Conservation (phyloP, 2,888 invertebrate species). For the Sinodicranocentrus sp. region DNA sequence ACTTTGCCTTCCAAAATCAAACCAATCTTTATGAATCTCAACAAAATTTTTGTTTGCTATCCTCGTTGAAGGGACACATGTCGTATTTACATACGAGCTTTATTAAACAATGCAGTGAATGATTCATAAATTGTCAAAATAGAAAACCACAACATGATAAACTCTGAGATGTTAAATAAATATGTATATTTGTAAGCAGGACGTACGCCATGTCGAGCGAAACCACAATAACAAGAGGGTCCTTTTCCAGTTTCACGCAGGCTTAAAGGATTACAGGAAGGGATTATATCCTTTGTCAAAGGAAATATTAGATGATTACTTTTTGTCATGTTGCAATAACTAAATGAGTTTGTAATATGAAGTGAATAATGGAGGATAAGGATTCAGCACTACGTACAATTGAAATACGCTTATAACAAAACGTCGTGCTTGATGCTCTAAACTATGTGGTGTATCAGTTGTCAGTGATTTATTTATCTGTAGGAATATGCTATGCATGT, state of each 20-base stretch:
- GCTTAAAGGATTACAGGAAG: slow-evolving; percentile 62
- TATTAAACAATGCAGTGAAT: neutral
- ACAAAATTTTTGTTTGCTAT: no score
- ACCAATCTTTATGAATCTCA: no score
- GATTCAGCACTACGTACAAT: no score
- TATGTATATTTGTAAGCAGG: slow-evolving; percentile 22
- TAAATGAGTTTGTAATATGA: slow-evolving; percentile 64
- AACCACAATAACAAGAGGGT: slow-evolving; percentile 9
- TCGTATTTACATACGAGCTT: no score
- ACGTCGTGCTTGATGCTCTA: no score
- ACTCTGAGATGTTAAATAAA: slow-evolving; percentile 28
- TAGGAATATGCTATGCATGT: no score
- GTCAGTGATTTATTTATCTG: no score
- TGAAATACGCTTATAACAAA: no score
- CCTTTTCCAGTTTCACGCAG: slow-evolving; percentile 53
- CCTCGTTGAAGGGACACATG: no score
- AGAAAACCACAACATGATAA: slow-evolving; percentile 38
- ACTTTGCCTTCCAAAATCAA: no score
- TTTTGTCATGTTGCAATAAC: slow-evolving; percentile 52
- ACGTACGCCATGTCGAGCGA: slow-evolving; percentile 50
- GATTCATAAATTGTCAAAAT: slow-evolving; percentile 8
- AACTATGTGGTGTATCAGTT: no score
- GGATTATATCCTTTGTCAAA: slow-evolving; percentile 48
- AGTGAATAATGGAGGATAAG: slow-evolving; percentile 44
- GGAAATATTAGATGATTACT: slow-evolving; percentile 62